phyloP scores from a whole-genome alignment of 2,888 invertebrate species.

The Druceiella hillmani region DNA sequence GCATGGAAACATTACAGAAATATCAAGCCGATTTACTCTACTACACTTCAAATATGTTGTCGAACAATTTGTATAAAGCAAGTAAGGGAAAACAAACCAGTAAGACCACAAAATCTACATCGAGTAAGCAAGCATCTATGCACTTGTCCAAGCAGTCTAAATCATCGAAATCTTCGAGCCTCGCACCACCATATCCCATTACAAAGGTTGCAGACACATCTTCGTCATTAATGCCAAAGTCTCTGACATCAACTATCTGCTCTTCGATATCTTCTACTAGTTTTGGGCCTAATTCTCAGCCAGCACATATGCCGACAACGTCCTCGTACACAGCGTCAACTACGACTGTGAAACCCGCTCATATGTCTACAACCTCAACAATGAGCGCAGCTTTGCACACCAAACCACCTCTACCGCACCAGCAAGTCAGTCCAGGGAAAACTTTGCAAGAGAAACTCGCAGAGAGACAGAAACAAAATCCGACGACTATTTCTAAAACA shows the following conservation, averaged over 20 bases:
- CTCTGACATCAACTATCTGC: slow-evolving; percentile 5
- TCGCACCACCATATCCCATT: too few species aligned
- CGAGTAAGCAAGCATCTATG: too few species aligned
- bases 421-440: slow-evolving; percentile 53
- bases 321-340: slow-evolving; percentile 12
- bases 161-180: too few species aligned
- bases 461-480: slow-evolving; percentile 52
- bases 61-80: too few species aligned
- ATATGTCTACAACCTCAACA: slow-evolving; percentile 33
- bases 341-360: slow-evolving; percentile 27
- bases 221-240: slow-evolving; percentile 16
- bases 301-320: slow-evolving; percentile 27
- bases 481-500: slow-evolving; percentile 31
- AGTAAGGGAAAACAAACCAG: too few species aligned
- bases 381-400: slow-evolving; percentile 33
- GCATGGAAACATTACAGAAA: too few species aligned
- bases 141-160: too few species aligned
- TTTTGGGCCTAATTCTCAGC: slow-evolving; percentile 19
- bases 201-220: too few species aligned
- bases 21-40: too few species aligned
- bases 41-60: too few species aligned
- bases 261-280: slow-evolving; percentile 6
- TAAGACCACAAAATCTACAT: too few species aligned
- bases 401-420: slow-evolving; percentile 39
- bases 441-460: slow-evolving; percentile 65